Evolutionary conservation across 1,140 invertebrate genomes (phyloP), one percentile per base, ranked within the genome.

Genomic region (Thrips palmi): DNA sequence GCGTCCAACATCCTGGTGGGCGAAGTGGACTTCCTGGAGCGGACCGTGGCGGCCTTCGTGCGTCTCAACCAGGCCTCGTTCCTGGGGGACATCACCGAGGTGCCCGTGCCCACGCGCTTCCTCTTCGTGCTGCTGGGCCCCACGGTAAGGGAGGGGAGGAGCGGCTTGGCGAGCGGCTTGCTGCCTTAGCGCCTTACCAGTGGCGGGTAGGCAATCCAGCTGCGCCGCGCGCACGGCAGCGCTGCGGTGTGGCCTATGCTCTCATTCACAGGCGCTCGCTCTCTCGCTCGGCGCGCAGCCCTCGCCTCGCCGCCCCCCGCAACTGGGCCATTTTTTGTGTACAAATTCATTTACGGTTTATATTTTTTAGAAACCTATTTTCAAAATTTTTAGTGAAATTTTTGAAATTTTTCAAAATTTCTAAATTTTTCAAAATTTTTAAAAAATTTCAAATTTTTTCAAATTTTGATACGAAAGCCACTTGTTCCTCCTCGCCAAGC

Each of bases 1-100:
- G 89, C 92, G 2, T 87, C 87, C 33, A 97, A 97, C 56, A 93
- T 99, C 49, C 63, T 99, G 7, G 88, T 99, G 1, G 94, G 94
- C 7, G 92, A 97, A 64, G 83, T 97, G 3, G 89, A 97, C 55
- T 96, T 96, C 56, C 65, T 99, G 17, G 76, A 88, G 36, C 82
- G 86, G 52, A 76, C 85, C 1, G 57, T 97, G 30, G 85, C 85
- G 39, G 91, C 83, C 7, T 97, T 98, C 56, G 77, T 97, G 34
- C 71, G 94, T 33, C 67, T 99, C 8, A 82, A 77, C 52, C 74
- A 87, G 45, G 83, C 86, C 7, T 69, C 72, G n/a, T 70, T 86
- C 42, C 71, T 98, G 58, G 92, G 88, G 3, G 88, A 97, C 57
- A 60, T 97, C 18, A 97, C 92, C 8, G 93, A 97, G 67, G 89